Conservation (phyloP, 2,888 invertebrate species). For the Drosophila eohydei region DNA sequence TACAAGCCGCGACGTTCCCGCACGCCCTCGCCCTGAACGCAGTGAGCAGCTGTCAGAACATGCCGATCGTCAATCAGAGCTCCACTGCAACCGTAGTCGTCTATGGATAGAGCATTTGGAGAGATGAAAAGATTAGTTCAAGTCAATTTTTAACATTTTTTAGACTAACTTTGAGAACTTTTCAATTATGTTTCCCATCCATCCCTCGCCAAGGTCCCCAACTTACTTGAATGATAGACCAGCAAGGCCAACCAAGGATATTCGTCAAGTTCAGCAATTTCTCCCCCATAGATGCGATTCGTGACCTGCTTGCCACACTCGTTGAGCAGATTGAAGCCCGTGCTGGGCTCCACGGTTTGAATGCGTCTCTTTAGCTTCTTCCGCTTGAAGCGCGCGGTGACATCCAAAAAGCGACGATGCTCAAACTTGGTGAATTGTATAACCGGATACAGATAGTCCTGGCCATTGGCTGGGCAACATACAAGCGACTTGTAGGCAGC, state of each 20-base stretch:
- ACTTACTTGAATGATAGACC: slow-evolving; percentile 86
- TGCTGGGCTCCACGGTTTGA: slow-evolving; percentile 78
- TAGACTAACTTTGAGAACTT: too few species aligned
- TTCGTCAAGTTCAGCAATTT: slow-evolving; percentile 87
- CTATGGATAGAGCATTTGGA: slow-evolving; percentile 26
- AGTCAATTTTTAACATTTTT: background rate
- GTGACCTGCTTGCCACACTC: slow-evolving; percentile 87
- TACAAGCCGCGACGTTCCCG: slow-evolving; percentile 86
- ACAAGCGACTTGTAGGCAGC: slow-evolving; percentile 65
- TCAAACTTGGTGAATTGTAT: slow-evolving; percentile 80
- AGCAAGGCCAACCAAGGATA: slow-evolving; percentile 88
- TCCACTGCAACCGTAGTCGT: slow-evolving; percentile 88
- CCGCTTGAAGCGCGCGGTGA: slow-evolving; percentile 76
- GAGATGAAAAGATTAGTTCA: background rate
- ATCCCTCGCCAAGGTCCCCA: background rate
- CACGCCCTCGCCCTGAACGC: slow-evolving; percentile 86
- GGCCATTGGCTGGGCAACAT: slow-evolving; percentile 82
- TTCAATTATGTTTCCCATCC: too few species aligned
- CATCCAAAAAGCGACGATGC: slow-evolving; percentile 71
- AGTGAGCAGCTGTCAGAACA: slow-evolving; percentile 88
- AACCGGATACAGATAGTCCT: slow-evolving; percentile 79
- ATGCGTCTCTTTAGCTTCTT: slow-evolving; percentile 83
- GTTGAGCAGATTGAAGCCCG: slow-evolving; percentile 78
- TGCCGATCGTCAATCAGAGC: slow-evolving; percentile 87
- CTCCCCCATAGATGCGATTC: slow-evolving; percentile 88